Percentiles rank a stretch among this genome's conserved stretches.
phyloP scores from a whole-genome alignment of 2,888 invertebrate species.

The Melinaea marsaeus region DNA sequence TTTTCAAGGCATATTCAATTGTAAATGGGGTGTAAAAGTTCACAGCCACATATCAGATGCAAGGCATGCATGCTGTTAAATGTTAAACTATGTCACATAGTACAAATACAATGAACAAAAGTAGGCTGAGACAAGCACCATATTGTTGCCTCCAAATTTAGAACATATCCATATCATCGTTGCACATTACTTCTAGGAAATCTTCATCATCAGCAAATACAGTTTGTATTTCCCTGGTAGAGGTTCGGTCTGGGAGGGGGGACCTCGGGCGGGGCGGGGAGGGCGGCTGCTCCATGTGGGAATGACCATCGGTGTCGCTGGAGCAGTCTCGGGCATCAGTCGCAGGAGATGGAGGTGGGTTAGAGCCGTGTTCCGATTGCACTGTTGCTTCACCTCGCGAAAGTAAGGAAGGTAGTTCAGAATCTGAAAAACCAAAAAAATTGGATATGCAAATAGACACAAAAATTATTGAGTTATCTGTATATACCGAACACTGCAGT shows the following conservation, averaged over 20 bases:
- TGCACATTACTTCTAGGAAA: conserved; percentile 83
- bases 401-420: conserved; percentile 80
- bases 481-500: background rate
- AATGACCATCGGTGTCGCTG: conserved; percentile 79
- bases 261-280: conserved; percentile 33
- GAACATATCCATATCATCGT: conserved; percentile 85
- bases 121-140: conserved; percentile 22
- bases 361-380: conserved; percentile 79
- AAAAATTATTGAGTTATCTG: no score
- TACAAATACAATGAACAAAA: conserved; percentile 2
- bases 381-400: conserved; percentile 79
- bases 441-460: background rate
- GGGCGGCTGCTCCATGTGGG: conserved; percentile 56
- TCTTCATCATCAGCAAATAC: conserved; percentile 79
- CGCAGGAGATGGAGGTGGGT: conserved; percentile 90
- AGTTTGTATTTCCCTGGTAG: conserved; percentile 48
- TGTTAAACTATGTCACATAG: conserved; percentile 10
- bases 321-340: conserved; percentile 84
- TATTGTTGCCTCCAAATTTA: conserved; percentile 46
- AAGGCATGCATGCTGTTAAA: conserved; percentile 18
- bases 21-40: conserved; percentile 25
- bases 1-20: conserved; percentile 21
- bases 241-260: conserved; percentile 45
- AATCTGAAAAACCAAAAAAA: conserved; percentile 51
- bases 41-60: conserved; percentile 26